Conservation (phyloP, 2,113 vertebrate genomes). For the Macquaria australasica region DNA sequence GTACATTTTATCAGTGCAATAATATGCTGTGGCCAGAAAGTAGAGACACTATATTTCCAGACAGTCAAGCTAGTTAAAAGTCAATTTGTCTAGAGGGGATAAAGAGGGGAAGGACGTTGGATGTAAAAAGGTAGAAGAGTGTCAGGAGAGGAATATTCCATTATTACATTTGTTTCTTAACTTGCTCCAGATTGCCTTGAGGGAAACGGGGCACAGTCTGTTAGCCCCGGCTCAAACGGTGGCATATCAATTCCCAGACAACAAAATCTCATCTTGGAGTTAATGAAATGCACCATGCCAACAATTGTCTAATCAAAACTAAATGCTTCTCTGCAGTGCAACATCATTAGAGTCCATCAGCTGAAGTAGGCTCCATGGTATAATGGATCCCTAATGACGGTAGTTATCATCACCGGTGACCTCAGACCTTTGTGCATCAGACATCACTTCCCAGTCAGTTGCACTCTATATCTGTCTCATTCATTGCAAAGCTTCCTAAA, state of each 20-base stretch:
- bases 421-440: constrained; percentile 66
- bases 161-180: constrained; percentile 64
- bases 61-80: constrained; percentile 5
- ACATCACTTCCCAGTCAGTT: constrained; percentile 64
- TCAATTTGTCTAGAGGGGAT: constrained; percentile 41
- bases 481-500: constrained; percentile 56
- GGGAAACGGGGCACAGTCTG: constrained; percentile 23
- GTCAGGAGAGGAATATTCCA: constrained; percentile 29
- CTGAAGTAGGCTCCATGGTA: constrained; percentile 59
- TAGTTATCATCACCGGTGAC: constrained; percentile 72
- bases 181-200: constrained; percentile 44
- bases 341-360: constrained; percentile 74
- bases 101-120: constrained; percentile 2
- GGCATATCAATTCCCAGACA: constrained; percentile 59
- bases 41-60: not conserved
- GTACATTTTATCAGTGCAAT: constrained; percentile 24
- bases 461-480: constrained; percentile 65
- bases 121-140: constrained; percentile 34
- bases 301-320: constrained; percentile 78
- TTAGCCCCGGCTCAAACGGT: constrained; percentile 35
- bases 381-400: constrained; percentile 77
- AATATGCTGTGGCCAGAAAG: constrained; percentile 15
- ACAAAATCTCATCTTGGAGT: constrained; percentile 74
- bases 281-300: constrained; percentile 78
- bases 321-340: constrained; percentile 72